A percentile compares a stretch with the other conserved stretches of the same genome.
Conservation (phyloP, 2,888 invertebrate species). For the Oxytorus armatus region DNA sequence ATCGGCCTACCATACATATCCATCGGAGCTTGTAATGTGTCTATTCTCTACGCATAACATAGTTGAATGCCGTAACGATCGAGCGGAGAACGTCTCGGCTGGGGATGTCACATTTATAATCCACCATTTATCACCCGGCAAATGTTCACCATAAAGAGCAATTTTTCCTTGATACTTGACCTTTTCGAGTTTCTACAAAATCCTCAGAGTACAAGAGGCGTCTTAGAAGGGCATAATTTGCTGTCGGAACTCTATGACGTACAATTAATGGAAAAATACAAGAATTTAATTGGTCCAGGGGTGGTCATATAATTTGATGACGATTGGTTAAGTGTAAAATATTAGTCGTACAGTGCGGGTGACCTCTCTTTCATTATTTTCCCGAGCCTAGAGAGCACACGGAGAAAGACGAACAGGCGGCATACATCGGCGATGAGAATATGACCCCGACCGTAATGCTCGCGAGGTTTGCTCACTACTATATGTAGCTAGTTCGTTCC, state of each 20-base stretch:
- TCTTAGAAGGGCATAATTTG: background rate
- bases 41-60: no score
- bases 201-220: background rate
- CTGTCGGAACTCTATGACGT: background rate
- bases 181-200: background rate
- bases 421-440: constrained; percentile 81
- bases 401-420: constrained; percentile 61
- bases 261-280: background rate
- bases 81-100: background rate
- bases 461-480: constrained; percentile 38
- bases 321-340: background rate
- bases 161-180: no score
- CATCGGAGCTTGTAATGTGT: no score
- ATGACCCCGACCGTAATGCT: constrained; percentile 78
- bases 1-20: no score
- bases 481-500: constrained; percentile 16
- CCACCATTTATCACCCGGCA: background rate
- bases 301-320: constrained; percentile 3
- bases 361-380: constrained; percentile 57
- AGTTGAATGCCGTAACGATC: no score
- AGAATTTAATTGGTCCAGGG: background rate
- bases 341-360: constrained; percentile 3
- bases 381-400: background rate
- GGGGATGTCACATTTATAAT: constrained; percentile 3
- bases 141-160: background rate